Base-by-base conservation (phyloP, 1,140 invertebrate species). In the Penaeus chinensis region DNA sequence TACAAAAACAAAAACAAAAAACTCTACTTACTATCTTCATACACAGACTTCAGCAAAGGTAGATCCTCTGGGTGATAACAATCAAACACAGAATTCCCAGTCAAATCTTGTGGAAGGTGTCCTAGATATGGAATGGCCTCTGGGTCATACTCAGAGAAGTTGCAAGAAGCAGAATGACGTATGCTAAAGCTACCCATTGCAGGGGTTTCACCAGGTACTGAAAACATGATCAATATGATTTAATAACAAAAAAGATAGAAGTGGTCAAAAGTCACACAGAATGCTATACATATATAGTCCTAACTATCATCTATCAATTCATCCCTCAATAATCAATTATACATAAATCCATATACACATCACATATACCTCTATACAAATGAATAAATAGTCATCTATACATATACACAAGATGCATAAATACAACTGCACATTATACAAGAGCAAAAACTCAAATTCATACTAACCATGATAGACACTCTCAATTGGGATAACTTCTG, bases 31-130 rank as follows among this genome's bases (percentile, higher is more conserved):
- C 97, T 95, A 92, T 94, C 95, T 92, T 96, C 95, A 92, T 98
- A 98, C 61, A 96, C 94, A 90, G 96, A 95, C 92, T 96, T 96
- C 74, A 98, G 93, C 89, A 95, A 94, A 0, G 93, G 92, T 90
- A 98, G 92, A 92, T 98, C 97, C 90, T 96, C 96, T 1, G 96
- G 96, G 92, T 98, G 96, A 91, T 97, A 98, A 90, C 97, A 95
- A 90, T 96, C 95, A 91, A 98, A 95, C 16, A 97, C 94, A 60
- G 96, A 96, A 89, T 94, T 95, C 0, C 96, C 95, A 37, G 96
- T 93, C 90, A 98, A 94, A 91, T 98, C 97, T 92, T 98, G 97
- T 0, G 97, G 97, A 80, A 98, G 92, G 92, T 96, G 97, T 0
- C 97, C 97, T 85, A 98, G 93, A 90, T 96, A 96, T 22, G 95